Conservation (phyloP, 2,888 invertebrate genomes). For the Phasia obesa region DNA sequence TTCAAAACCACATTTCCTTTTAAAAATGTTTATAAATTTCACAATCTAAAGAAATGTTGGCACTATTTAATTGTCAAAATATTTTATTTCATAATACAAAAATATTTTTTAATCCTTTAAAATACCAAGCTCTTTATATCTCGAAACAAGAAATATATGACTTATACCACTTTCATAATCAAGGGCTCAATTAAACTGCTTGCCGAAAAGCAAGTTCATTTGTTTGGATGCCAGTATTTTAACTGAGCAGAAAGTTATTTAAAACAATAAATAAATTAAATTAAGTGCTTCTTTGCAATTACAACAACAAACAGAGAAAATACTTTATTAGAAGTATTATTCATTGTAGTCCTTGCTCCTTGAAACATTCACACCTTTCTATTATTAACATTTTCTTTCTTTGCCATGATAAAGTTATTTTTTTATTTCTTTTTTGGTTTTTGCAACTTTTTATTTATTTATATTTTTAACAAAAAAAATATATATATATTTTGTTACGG, state of each 20-base stretch:
- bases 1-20: too few relatives aligned
- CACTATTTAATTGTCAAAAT: too few relatives aligned
- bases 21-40: too few relatives aligned
- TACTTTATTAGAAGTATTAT: conserved; percentile 40
- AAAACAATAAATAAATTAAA: conserved; percentile 65
- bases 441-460: conserved; percentile 41
- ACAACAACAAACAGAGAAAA: neutral
- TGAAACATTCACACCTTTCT: conserved; percentile 45
- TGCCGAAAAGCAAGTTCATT: conserved; percentile 19
- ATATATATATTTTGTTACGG: conserved; percentile 42
- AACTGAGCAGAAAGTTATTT: conserved; percentile 53
- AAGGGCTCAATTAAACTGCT: neutral
- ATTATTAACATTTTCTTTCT: conserved; percentile 3
- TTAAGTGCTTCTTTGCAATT: conserved; percentile 52
- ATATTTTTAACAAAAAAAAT: conserved; percentile 23
- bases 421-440: conserved; percentile 16
- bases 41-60: too few relatives aligned
- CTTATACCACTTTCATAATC: too few relatives aligned
- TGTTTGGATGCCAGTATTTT: conserved; percentile 17
- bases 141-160: too few relatives aligned
- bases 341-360: conserved; percentile 19
- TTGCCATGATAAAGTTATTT: conserved; percentile 35
- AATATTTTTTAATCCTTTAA: too few relatives aligned
- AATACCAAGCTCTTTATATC: too few relatives aligned
- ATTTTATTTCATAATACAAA: too few relatives aligned